Base-by-base conservation (phyloP, 2,888 invertebrate genomes). In the Crossocerus cetratus region DNA sequence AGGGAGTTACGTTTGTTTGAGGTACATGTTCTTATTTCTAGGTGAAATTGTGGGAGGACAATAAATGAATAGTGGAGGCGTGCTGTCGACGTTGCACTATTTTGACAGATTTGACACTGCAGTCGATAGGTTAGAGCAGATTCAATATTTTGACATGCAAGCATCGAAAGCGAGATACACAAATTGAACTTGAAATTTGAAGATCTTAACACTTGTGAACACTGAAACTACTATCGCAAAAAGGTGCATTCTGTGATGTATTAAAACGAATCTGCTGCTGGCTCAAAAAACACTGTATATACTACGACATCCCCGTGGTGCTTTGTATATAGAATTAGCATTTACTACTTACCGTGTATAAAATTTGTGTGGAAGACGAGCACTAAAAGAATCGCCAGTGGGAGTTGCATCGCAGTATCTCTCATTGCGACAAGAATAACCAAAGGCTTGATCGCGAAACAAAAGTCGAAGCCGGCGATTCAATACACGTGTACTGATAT, bases 401-500 rank as follows among this genome's bases (percentile, higher is more conserved):
- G 5, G 13, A 71, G 23, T 32, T 21, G 65, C 54, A 59, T 5
- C 2, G 55, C 5, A n/a, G 54, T 62, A 23, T 77, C 60, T 67
- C 45, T 80, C 67, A 66, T 72, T 45, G 61, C 59, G 60, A 2
- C 23, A 53, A 23, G n/a, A 65, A 63, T 53, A 53, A 65, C 45
- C 32, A 66, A 65, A 22, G 20, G 20, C 43, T 65, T 63, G n/a
- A 68, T 62, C 59, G 11, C 32, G 32, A 32, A 44, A 8, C 32
- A 21, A 49, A 54, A 64, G 18, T n/a, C 62, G 32, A 65, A 62
- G 45, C 65, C 62, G 70, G 72, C 16, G 21, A 49, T 21, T 65
- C 22, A 57, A 73, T 67, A 73, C 60, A 79, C 73, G 76, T 72
- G 65, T 57, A 20, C 66, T 44, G 32, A 67, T 53, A 21, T 57